Base-by-base conservation (phyloP, 2,797 vertebrate genomes). In the Scarus forsteni region DNA sequence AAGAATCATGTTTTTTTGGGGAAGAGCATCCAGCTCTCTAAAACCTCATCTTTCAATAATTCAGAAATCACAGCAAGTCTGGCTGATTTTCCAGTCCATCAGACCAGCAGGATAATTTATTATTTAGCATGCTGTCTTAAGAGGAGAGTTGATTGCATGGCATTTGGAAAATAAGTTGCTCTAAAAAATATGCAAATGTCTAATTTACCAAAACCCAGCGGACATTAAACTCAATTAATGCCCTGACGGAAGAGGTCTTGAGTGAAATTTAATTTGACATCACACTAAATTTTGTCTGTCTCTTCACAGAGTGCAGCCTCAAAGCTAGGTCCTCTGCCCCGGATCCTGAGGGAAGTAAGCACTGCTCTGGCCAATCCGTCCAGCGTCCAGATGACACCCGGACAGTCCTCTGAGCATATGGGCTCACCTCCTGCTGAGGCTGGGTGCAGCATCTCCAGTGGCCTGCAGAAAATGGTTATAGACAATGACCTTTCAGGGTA, bases 391-490 rank as follows among this genome's bases (percentile, higher is more conserved):
- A 93, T 96, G 70, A 77, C 83, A 7, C 55, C 85, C 0, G 87
- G 84, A 15, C 90, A 70, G 66, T 88, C 95, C 0, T 69, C 89
- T 0, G 97, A 98, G 52, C 95, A 89, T 6, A 53, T 93, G 34
- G 93, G 92, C 4, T 96, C 97, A 6, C 95, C 97, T 0, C 95
- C 96, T 0, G 94, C 84, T 8, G 92, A 96, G 1, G 92, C 97
- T 0, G 76, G 95, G 85, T 93, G 94, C 79, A 96, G 96, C 92
- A 96, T 99, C 92, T 98, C 97, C 0, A 93, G 94, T 0, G 96
- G 98, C 56, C 93, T 99, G 42, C 97, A 98, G 92, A 99, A 99
- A 94, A 98, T 99, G 97, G 96, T 97, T 86, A 98, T 99, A 13
- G 98, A 99, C 88, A 99, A 94, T 4, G 98, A 99, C 66, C 90